phyloP scores from a whole-genome alignment of 64 coral and sea anemone genomes.

The Pachyseris speciosa region DNA sequence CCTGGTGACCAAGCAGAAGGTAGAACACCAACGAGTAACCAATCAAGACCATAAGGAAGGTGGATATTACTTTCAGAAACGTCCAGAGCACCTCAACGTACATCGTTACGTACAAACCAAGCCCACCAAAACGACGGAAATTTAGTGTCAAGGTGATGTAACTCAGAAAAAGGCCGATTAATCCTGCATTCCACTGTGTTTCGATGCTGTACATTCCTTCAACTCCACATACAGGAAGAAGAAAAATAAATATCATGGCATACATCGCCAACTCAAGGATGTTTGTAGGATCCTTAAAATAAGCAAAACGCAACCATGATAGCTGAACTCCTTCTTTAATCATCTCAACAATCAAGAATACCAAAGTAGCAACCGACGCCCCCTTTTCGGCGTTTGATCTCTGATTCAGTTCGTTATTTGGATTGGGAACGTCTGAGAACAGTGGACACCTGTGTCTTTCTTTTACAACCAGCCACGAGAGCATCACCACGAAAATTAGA shows the following conservation, averaged over 20 bases:
- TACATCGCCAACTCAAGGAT: slow-evolving; percentile 55
- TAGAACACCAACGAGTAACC: slow-evolving; percentile 61
- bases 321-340: slow-evolving; percentile 76
- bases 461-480: slow-evolving; percentile 51
- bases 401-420: neutral
- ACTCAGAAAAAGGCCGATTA: slow-evolving; percentile 58
- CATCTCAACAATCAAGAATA: slow-evolving; percentile 20
- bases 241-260: neutral
- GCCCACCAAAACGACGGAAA: slow-evolving; percentile 54
- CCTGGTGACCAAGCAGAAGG: slow-evolving; percentile 71
- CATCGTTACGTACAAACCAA: slow-evolving; percentile 72
- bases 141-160: slow-evolving; percentile 63
- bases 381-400: neutral
- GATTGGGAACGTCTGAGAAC: slow-evolving; percentile 23
- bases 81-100: slow-evolving; percentile 70
- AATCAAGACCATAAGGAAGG: slow-evolving; percentile 59
- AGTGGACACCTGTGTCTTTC: slow-evolving; percentile 61
- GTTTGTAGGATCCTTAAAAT: slow-evolving; percentile 73
- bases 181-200: slow-evolving; percentile 63
- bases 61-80: slow-evolving; percentile 65
- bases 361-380: neutral
- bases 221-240: slow-evolving; percentile 28
- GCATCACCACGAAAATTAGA: slow-evolving; percentile 48
- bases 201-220: slow-evolving; percentile 17
- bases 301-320: slow-evolving; percentile 23